Evolutionary conservation across 2,888 invertebrate genomes (phyloP).

Genomic region (Chironomus tentans): DNA sequence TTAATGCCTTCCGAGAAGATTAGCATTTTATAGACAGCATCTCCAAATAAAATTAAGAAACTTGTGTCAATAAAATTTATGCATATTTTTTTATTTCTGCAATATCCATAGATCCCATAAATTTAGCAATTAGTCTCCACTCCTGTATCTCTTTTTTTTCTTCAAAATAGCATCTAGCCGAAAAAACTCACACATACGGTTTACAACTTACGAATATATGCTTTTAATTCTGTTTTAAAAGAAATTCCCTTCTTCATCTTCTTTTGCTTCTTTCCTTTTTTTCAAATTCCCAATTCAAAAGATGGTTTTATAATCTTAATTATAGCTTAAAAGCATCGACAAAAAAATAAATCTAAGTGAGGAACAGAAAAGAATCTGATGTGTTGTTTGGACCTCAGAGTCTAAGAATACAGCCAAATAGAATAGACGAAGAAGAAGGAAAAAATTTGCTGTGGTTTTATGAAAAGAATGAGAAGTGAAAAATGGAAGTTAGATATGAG

Average conservation of each 20-base stretch:
- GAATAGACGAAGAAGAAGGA: neutral
- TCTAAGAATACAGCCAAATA: neutral
- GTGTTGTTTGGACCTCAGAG: neutral
- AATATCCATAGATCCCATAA: neutral
- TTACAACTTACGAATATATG: neutral
- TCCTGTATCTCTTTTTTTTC: too few species aligned
- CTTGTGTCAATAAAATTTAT: neutral
- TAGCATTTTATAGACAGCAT: too few species aligned
- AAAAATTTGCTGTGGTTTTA: neutral
- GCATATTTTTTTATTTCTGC: neutral
- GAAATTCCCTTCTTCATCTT: constrained; percentile 7
- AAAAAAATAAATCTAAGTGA: neutral
- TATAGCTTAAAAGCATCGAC: constrained; percentile 22
- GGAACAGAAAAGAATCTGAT: neutral
- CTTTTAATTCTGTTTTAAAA: neutral
- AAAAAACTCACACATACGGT: constrained; percentile 7
- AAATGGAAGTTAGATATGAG: too few species aligned
- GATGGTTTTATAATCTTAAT: constrained; percentile 24
- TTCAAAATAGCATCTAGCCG: neutral
- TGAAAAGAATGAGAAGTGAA: neutral
- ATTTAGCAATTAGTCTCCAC: too few species aligned
- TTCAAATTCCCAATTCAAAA: constrained; percentile 1
- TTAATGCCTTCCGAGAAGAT: too few species aligned
- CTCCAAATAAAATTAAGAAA: too few species aligned
- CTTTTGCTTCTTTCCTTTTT: neutral